phyloP scores from a whole-genome alignment of 2,113 vertebrate genomes.

The Rattus rattus region DNA sequence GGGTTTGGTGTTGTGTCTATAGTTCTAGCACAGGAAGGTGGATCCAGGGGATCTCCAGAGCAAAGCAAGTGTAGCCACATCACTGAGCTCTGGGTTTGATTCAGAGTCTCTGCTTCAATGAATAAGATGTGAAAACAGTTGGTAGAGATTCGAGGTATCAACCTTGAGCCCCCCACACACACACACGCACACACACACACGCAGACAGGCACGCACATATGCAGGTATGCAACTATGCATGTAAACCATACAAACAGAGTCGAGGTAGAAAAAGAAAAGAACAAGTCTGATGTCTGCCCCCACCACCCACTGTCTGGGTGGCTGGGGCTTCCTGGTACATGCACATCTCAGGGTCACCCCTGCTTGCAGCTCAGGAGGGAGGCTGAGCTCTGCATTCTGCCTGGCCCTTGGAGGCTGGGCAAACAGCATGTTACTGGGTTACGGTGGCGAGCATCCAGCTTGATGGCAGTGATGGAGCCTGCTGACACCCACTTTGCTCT shows the following conservation, averaged over 20 bases:
- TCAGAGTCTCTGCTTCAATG: background rate
- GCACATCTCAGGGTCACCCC: background rate
- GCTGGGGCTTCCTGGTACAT: background rate
- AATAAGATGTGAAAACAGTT: background rate
- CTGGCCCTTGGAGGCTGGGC: too few relatives aligned
- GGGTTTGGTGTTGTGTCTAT: background rate
- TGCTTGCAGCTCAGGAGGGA: background rate
- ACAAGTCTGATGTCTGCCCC: background rate
- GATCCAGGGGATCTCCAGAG: background rate
- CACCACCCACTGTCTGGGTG: too few relatives aligned
- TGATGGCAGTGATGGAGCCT: too few relatives aligned
- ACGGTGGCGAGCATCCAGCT: background rate
- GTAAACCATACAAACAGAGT: background rate
- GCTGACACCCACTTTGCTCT: too few relatives aligned
- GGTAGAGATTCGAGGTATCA: background rate
- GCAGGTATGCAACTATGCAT: background rate
- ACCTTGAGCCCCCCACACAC: too few relatives aligned
- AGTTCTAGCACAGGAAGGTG: background rate
- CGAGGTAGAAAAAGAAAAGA: background rate
- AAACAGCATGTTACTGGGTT: background rate
- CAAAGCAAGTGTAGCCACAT: background rate
- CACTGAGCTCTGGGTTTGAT: background rate
- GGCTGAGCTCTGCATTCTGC: background rate
- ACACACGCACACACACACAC: background rate
- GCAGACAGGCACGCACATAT: too few relatives aligned